Percentiles rank a stretch among this genome's conserved stretches.
These are phyloP conservation scores for Chymomyza procnemis DNA, from an alignment of 2,888 invertebrate genomes.

Conservation along the genomic window DNA sequence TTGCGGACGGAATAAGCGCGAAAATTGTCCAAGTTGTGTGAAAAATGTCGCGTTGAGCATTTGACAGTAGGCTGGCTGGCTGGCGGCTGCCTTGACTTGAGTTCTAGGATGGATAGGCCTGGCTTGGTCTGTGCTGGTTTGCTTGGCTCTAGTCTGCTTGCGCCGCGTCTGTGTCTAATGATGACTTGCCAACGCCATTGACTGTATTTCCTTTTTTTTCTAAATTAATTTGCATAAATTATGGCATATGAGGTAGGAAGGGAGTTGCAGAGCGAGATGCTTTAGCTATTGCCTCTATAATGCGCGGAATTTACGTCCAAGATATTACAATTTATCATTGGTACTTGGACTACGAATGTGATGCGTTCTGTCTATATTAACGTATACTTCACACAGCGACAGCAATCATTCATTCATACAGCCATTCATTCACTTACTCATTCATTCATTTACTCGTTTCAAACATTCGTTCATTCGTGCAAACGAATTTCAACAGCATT, in stretches of 20 bases:
- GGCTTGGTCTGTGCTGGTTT: no score
- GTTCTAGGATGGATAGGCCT: background rate
- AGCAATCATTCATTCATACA: background rate
- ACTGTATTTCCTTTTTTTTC: constrained; percentile 27
- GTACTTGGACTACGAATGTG: background rate
- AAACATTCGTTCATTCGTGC: constrained; percentile 32
- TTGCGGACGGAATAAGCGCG: constrained; percentile 44
- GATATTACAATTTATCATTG: background rate
- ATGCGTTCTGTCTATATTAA: background rate
- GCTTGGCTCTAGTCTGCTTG: no score
- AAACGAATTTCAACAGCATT: constrained; percentile 6
- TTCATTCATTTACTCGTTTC: constrained; percentile 42
- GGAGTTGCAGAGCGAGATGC: no score
- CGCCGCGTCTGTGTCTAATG: background rate
- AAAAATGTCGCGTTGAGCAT: constrained; percentile 49
- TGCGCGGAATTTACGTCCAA: constrained; percentile 3
- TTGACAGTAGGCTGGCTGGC: background rate
- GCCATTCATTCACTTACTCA: constrained; percentile 36
- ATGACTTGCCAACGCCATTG: background rate
- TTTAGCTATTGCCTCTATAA: background rate
- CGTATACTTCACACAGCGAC: background rate
- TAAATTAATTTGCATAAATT: constrained; percentile 72
- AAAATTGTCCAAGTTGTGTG: constrained; percentile 67
- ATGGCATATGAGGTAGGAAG: constrained; percentile 63
- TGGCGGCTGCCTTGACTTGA: background rate